A percentile compares a stretch with the other conserved stretches of the same genome.
Conservation (phyloP, 2,888 invertebrate species). For the Geotrupes spiniger region DNA sequence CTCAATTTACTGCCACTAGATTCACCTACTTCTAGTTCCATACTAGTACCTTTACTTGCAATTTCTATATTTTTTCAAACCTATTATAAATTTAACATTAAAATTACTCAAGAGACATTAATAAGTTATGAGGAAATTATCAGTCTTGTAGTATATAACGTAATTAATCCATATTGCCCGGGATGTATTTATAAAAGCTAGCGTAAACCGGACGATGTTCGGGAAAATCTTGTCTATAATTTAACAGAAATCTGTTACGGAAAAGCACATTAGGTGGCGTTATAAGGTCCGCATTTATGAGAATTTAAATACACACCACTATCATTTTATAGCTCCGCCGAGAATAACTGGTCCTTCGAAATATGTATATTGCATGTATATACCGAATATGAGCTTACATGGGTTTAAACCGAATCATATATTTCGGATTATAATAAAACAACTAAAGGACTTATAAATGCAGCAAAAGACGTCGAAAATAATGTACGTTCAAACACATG, state of each 20-base stretch:
- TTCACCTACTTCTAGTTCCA: slow-evolving; percentile 2
- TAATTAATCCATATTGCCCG: no score
- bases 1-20: slow-evolving; percentile 5
- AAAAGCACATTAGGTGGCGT: slow-evolving; percentile 36
- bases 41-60: no score
- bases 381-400: slow-evolving; percentile 31
- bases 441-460: no score
- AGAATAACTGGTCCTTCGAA: slow-evolving; percentile 36
- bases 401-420: slow-evolving; percentile 34
- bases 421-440: slow-evolving; percentile 34
- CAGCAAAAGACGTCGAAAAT: no score
- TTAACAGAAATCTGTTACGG: slow-evolving; percentile 36
- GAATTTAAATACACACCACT: slow-evolving; percentile 41
- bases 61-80: no score
- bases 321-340: slow-evolving; percentile 35
- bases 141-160: no score
- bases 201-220: slow-evolving; percentile 19
- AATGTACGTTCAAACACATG: no score
- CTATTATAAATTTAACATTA: no score
- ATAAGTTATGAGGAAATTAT: no score
- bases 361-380: slow-evolving; percentile 36
- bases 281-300: slow-evolving; percentile 38
- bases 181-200: neutral
- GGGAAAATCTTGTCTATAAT: slow-evolving; percentile 35
- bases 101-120: no score